Evolutionary conservation across 2,113 vertebrate genomes (phyloP).

Genomic region (Carlito syrichta): DNA sequence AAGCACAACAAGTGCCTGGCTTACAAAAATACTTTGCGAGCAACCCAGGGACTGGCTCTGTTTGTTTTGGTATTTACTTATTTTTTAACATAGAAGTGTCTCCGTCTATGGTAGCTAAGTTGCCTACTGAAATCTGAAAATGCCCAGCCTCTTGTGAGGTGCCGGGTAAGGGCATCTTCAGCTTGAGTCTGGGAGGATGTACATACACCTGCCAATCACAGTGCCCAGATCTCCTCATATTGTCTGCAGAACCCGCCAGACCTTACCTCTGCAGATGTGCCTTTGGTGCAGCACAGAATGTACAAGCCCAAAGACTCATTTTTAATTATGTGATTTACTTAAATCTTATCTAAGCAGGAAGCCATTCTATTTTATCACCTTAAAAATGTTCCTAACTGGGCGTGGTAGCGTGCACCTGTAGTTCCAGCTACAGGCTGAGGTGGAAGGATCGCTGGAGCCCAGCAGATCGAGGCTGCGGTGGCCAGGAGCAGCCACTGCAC

Average conservation of each 20-base stretch:
- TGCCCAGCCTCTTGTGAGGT: not conserved
- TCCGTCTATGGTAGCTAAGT: not conserved
- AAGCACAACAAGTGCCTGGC: not conserved
- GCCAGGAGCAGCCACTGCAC: too few species aligned
- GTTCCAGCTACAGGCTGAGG: too few species aligned
- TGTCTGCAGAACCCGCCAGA: not conserved
- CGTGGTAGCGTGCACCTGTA: too few species aligned
- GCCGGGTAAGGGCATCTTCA: not conserved
- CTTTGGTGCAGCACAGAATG: not conserved
- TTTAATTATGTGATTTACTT: not conserved
- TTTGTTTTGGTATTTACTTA: not conserved
- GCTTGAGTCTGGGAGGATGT: not conserved
- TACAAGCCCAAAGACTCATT: not conserved
- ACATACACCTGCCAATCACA: not conserved
- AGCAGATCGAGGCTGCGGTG: too few species aligned
- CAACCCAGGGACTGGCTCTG: not conserved
- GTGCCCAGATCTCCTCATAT: not conserved
- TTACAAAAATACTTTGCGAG: not conserved
- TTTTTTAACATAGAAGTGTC: not conserved
- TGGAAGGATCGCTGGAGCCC: too few species aligned
- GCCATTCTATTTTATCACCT: not conserved
- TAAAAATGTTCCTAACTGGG: too few species aligned
- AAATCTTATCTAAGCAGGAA: slow-evolving; percentile 1
- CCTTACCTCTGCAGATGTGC: not conserved
- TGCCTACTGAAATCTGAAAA: not conserved